Evolutionary conservation across 2,888 invertebrate species (phyloP).

Genomic region (Aethes cnicana): DNA sequence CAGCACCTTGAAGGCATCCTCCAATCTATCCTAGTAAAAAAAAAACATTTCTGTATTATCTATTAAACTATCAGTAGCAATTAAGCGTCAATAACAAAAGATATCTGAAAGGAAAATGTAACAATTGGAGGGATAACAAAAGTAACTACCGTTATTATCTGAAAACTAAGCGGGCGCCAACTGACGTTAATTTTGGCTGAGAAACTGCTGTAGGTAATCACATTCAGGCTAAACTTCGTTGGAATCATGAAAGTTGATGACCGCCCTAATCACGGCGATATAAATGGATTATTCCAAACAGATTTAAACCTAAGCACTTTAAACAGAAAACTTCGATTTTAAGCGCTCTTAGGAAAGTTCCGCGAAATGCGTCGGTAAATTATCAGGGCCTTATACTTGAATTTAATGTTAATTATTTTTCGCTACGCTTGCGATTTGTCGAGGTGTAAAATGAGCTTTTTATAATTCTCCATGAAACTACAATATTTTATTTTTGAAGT

Average conservation of each 20-base stretch:
- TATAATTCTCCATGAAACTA: not conserved
- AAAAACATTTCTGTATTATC: too few relatives aligned
- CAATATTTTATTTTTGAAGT: too few relatives aligned
- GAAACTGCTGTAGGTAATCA: constrained; percentile 8
- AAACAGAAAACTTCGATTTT: constrained; percentile 19
- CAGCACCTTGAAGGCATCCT: too few relatives aligned
- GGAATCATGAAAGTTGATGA: constrained; percentile 28
- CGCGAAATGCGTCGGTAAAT: constrained; percentile 1
- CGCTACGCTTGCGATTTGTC: not conserved
- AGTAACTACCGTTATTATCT: not conserved
- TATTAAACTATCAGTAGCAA: too few relatives aligned
- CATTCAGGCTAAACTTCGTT: constrained; percentile 1
- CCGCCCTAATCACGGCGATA: constrained; percentile 16
- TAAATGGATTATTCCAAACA: constrained; percentile 25
- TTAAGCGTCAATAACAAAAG: too few relatives aligned
- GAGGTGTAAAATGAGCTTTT: too few relatives aligned
- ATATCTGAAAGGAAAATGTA: too few relatives aligned
- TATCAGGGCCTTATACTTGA: constrained; percentile 3
- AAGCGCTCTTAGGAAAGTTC: constrained; percentile 17
- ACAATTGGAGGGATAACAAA: too few relatives aligned
- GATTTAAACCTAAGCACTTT: constrained; percentile 23
- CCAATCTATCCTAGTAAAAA: too few relatives aligned
- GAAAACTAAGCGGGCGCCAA: constrained; percentile 6
- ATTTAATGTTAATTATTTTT: constrained; percentile 4
- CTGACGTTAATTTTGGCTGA: not conserved